Evolutionary conservation across 2,888 invertebrate genomes (phyloP), one percentile per base, ranked within the genome.

Genomic region (Leptinotarsa juncta): DNA sequence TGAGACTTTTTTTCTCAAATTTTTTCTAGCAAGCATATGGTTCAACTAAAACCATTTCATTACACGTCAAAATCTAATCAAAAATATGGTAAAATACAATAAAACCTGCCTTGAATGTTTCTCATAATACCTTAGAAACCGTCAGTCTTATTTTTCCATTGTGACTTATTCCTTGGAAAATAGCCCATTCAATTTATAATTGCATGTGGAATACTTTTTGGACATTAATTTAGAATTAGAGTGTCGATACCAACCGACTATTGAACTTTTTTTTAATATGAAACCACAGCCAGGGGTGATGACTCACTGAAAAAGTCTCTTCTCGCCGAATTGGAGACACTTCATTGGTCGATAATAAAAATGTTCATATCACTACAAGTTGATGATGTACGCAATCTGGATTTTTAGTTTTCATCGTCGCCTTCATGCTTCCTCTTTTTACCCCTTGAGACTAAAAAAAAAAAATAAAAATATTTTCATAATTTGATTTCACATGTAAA

Each of bases 361-460:
- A 80, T 81, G 82, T 83, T 82, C 80, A 80, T 82, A 82, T 83
- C 82, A 82, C 82, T 82, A 81, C 80, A 73, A 77, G 72, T 78
- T 77, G 75, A 75, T 72, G 76, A 78, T 80, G 79, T 78, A 80
- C 77, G 71, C 67, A 71, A 48, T 57, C 42, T 69, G 75, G 72
- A 32, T 65, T 74, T 78, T 84, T 85, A 84, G 80, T 86, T 86
- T 73, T 84, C 90, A 65, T 88, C 89, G 51, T 88, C 89, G 16
- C 90, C 91, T 86, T 93, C 93, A 84, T 91, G 91, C 90, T 93
- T 93, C 90, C 93, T 91, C 86, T 93, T 93, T 88, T 93, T 93
- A 82, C 93, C 93, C 87, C 93, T 90, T 81, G 92, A 89, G 81
- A 90, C 89, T 88, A 88, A 84, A 89, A 85, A 73, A 73, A 80